Evolutionary conservation across 2,113 vertebrate genomes (phyloP), one percentile per base, ranked within the genome.

Genomic region (Mustela nigripes): DNA sequence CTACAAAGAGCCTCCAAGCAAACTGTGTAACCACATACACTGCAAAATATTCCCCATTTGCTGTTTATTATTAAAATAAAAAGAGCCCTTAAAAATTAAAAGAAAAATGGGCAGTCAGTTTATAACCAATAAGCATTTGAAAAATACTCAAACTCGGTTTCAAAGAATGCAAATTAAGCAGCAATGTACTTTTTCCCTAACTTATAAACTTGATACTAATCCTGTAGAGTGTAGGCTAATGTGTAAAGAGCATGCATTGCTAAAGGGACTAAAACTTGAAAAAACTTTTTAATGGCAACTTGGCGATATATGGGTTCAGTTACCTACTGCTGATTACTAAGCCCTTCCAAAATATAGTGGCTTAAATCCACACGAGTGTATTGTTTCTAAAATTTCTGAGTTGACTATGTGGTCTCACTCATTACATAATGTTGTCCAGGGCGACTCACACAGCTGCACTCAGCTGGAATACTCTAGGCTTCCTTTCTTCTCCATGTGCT

Each of bases 41-140:
- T 36, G 33, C 11, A 95, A 95, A 96, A 69, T 45, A 94, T 67
- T 65, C 6, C 33, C 67, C 19, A 89, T 28, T 56, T 92, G 45
- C 53, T 78, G 2, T 91, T 92, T 87, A 28, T 96, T 89, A 60
- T 69, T 91, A 58, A 93, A 85, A 78, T 69, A 85, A 24, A 67
- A 94, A 78, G 39, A 83, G 26, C 21, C 16, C 15, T 93, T 71
- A 65, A 3, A 82, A 96, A 36, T 85, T 14, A 88, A 69, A 48
- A 69, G 56, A 91, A 97, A 92, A 94, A 71, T 79, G 22, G 33
- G 14, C 5, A 73, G 56, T 69, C 18, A 33, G n/a, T 79, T 80
- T 83, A 82, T 48, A 12, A 28, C n/a, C 48, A 60, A 56, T 73
- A 60, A 92, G 4, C 21, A 71, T 58, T 16, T 56, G 65, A 78